Base-by-base conservation (phyloP, 37 sponge, comb jelly and placozoan species). In the Axinella damicornis region DNA sequence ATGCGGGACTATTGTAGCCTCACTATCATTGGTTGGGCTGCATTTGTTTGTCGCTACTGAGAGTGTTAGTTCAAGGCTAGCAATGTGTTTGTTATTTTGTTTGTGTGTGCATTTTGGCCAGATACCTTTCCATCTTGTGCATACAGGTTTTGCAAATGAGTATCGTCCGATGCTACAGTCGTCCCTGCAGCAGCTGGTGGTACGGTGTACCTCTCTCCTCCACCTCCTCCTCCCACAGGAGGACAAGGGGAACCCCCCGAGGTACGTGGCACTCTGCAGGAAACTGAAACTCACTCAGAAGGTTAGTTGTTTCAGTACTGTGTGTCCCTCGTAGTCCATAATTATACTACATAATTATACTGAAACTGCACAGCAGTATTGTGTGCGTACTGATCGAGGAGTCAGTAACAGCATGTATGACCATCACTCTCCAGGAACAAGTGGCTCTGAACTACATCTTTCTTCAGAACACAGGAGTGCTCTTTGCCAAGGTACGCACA, bases 391-490 rank as follows among this genome's bases (percentile, higher is more conserved):
- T n/a, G n/a, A n/a, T 46, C 46, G 9, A 46, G 9, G 46, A 46
- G 46, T 46, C 4, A 46, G 9, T 46, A 46, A n/a, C n/a, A n/a
- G n/a, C n/a, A n/a, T n/a, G n/a, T n/a, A n/a, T n/a, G n/a, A n/a
- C n/a, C n/a, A n/a, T n/a, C n/a, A n/a, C n/a, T n/a, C 9, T 9
- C 46, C 52, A 87, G 88, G 88, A 87, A 38, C 56, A 31, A 34
- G 82, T 73, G 18, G 88, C 88, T 39, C 27, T 87, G 57, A 65
- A 69, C 32, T 80, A 56, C 56, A 80, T 87, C 18, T 87, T 87
- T 41, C 65, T 87, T 40, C 74, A 81, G 5, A 87, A 87, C 74
- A 76, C 79, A 30, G 88, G 88, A 57, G 75, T 73, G 16, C 66
- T 73, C 2, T 87, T 87, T 74, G 75, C 72, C 22, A 80, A 73